A percentile compares a stretch with the other conserved stretches of the same genome.
Evolutionary conservation across 2,888 invertebrate species (phyloP).

Genomic region (Dinocampus coccinellae): DNA sequence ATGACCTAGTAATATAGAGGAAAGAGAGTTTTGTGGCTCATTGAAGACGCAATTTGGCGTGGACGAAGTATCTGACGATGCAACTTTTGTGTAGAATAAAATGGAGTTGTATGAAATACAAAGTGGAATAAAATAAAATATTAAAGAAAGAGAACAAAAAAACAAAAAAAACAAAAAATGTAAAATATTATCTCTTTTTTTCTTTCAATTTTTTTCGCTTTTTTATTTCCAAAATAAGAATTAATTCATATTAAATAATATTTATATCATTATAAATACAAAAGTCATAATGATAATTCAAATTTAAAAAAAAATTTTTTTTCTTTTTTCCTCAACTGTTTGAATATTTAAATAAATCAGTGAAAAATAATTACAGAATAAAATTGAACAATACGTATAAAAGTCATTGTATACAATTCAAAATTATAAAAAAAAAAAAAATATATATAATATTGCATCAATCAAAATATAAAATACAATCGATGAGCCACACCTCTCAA

Average conservation of each 20-base stretch:
- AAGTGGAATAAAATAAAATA: background rate
- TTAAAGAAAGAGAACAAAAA: background rate
- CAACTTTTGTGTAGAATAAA: background rate
- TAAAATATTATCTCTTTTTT: no score
- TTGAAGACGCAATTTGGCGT: constrained; percentile 19
- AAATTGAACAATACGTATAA: background rate
- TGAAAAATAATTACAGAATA: constrained; percentile 6
- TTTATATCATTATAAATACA: no score
- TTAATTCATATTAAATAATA: no score
- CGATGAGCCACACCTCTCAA: constrained; percentile 12
- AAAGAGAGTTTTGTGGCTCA: constrained; percentile 19
- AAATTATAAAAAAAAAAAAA: background rate
- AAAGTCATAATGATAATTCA: background rate
- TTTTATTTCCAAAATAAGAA: background rate
- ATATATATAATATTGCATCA: background rate
- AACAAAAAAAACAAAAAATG: no score
- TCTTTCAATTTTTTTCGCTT: no score
- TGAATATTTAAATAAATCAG: no score
- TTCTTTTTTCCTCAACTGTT: no score
- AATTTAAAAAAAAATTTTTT: no score
- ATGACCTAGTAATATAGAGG: constrained; percentile 9
- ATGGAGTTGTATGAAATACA: background rate
- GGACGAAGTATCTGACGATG: background rate
- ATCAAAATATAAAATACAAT: background rate
- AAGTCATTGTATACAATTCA: background rate